These are phyloP conservation scores for Tapirus terrestris DNA, from an alignment of 2,113 vertebrate genomes.

Conservation along the genomic window DNA sequence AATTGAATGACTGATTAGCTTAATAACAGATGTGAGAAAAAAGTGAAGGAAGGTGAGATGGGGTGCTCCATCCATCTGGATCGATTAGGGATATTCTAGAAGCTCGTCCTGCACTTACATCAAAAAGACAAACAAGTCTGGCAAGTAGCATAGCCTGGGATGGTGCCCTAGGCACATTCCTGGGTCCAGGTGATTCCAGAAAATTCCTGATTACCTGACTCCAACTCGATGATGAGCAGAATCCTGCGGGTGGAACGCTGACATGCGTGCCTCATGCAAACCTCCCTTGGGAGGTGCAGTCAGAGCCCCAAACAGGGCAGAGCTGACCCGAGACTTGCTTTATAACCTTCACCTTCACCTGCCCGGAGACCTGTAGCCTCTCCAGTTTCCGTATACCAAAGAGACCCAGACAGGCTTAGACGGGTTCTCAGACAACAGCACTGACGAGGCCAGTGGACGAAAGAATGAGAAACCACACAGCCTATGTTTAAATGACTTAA, in stretches of 20 bases:
- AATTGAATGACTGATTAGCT: not conserved
- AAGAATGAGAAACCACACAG: not conserved
- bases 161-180: not conserved
- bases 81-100: not conserved
- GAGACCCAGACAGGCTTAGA: not conserved
- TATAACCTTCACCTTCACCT: not conserved
- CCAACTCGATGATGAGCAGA: not conserved
- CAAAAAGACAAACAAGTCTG: not conserved
- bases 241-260: not conserved
- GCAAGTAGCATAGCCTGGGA: not conserved
- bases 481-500: not conserved
- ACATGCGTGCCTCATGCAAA: not conserved
- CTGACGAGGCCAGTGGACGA: not conserved
- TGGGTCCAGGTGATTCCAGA: conserved; percentile 10
- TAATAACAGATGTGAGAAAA: not conserved
- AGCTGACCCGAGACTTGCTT: not conserved
- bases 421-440: not conserved
- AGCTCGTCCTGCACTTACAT: not conserved
- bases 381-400: not conserved
- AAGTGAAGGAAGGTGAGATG: not conserved
- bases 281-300: not conserved
- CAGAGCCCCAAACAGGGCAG: not conserved
- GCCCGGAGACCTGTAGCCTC: not conserved
- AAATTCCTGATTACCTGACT: not conserved
- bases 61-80: not conserved